These are phyloP conservation scores for Yasuhikotakia modesta DNA, from an alignment of 2,797 vertebrate genomes.

Conservation along the genomic window DNA sequence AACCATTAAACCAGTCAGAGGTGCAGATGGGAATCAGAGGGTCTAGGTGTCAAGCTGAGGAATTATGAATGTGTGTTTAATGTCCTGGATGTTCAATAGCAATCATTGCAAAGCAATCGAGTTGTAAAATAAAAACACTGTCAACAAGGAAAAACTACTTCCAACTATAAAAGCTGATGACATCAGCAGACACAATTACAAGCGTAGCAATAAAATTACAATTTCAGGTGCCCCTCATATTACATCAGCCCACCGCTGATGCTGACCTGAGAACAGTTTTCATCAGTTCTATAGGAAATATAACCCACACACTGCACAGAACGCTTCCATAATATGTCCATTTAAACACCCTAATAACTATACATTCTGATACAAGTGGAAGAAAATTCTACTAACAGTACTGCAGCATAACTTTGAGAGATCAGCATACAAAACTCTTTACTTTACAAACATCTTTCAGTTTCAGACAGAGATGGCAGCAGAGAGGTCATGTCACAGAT, in stretches of 20 bases:
- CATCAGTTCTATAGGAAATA: too few relatives aligned
- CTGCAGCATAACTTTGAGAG: too few relatives aligned
- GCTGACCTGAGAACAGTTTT: too few relatives aligned
- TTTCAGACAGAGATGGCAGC: too few relatives aligned
- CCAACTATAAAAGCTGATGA: not conserved
- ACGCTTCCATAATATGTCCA: too few relatives aligned
- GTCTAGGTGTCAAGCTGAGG: not conserved
- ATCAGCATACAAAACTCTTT: too few relatives aligned
- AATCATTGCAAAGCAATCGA: not conserved
- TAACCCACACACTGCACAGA: too few relatives aligned
- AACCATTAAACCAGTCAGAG: not conserved
- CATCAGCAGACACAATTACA: not conserved
- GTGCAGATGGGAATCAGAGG: not conserved
- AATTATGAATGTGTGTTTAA: constrained; percentile 15
- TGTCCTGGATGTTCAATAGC: not conserved
- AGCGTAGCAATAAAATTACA: not conserved
- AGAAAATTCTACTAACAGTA: too few relatives aligned
- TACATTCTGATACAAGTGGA: too few relatives aligned
- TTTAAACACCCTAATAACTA: too few relatives aligned
- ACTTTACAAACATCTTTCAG: not conserved
- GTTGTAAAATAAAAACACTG: not conserved
- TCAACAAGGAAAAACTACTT: not conserved
- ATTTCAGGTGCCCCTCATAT: too few relatives aligned
- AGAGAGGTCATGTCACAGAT: not conserved
- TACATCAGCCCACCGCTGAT: not conserved